Conservation (phyloP, 2,888 invertebrate species). For the Eilema griseolum region DNA sequence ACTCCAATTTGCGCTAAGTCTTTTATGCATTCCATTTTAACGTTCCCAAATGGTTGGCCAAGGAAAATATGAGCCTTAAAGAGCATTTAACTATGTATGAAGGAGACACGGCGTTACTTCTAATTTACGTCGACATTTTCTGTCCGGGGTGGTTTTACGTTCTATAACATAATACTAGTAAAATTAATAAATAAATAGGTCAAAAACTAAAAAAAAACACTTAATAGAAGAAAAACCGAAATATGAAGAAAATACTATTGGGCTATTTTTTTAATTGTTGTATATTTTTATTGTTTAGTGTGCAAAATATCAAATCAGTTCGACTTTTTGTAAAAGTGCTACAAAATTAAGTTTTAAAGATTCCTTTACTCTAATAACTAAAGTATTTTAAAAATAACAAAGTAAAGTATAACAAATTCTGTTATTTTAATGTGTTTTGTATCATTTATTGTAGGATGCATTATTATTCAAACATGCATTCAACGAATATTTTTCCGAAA, state of each 20-base stretch:
- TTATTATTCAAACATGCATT: neutral
- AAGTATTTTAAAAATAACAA: too few relatives aligned
- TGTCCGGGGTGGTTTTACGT: conserved; percentile 72
- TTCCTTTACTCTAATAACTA: too few relatives aligned
- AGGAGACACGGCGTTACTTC: conserved; percentile 82
- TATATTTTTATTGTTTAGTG: too few relatives aligned
- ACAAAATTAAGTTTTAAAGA: too few relatives aligned
- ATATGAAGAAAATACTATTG: too few relatives aligned
- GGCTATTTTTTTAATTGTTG: too few relatives aligned
- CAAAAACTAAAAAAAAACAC: conserved; percentile 40
- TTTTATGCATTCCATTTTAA: conserved; percentile 80
- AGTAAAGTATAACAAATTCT: too few relatives aligned
- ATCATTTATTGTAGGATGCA: too few relatives aligned
- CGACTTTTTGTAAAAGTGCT: too few relatives aligned
- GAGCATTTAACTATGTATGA: conserved; percentile 84
- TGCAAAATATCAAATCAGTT: too few relatives aligned
- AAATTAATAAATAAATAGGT: conserved; percentile 10
- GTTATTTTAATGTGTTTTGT: too few relatives aligned
- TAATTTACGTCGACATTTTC: conserved; percentile 79
- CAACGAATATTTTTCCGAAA: neutral
- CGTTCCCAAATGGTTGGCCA: conserved; percentile 73
- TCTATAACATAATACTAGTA: conserved; percentile 67
- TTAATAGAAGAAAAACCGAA: neutral
- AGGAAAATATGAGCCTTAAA: conserved; percentile 81
- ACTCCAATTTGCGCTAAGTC: conserved; percentile 76